Percentiles rank a stretch among this genome's conserved stretches.
Conservation (phyloP, 2,888 invertebrate species). For the Leptinotarsa tumamoca region DNA sequence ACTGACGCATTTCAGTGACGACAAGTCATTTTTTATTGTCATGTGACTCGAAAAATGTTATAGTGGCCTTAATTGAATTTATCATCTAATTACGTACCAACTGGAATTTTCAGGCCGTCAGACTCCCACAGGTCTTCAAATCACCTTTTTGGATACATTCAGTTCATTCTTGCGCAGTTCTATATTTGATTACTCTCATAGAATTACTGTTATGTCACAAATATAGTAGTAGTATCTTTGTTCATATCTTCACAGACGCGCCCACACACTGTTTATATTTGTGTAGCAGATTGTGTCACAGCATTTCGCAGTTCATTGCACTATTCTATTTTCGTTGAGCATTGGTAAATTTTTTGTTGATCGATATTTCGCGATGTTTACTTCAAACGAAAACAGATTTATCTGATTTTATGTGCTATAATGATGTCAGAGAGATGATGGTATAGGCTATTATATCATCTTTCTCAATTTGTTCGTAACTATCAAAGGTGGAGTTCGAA, state of each 20-base stretch:
- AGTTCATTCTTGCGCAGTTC: neutral
- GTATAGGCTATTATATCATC: neutral
- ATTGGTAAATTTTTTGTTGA: slow-evolving; percentile 10
- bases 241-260: slow-evolving; percentile 15
- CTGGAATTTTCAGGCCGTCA: neutral
- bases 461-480: neutral
- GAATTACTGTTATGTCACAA: slow-evolving; percentile 6
- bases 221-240: slow-evolving; percentile 8
- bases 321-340: slow-evolving; percentile 47
- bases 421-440: neutral
- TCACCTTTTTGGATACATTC: neutral
- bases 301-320: slow-evolving; percentile 48
- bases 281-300: slow-evolving; percentile 34
- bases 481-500: neutral
- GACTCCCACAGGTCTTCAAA: neutral
- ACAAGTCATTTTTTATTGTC: too few species aligned
- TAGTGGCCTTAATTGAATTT: neutral
- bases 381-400: neutral
- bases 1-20: too few species aligned
- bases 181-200: slow-evolving; percentile 15
- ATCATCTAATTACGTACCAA: neutral
- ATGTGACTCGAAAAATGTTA: neutral
- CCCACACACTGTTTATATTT: slow-evolving; percentile 29
- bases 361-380: neutral
- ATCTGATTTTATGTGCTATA: neutral